Base-by-base conservation (phyloP, 2,888 invertebrate species). In the Eristalinus aeneus region DNA sequence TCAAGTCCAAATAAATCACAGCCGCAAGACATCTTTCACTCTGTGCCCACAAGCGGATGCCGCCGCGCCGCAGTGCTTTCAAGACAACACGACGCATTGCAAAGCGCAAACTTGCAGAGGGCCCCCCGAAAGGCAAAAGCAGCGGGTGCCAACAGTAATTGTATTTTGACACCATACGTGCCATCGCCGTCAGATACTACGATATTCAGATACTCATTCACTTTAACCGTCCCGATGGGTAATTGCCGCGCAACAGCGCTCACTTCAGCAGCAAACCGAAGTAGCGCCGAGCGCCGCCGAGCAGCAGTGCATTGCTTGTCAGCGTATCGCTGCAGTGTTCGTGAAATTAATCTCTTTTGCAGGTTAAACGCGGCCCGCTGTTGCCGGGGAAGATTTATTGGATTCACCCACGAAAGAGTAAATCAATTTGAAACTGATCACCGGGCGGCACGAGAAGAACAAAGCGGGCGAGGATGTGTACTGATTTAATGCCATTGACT, bases 121-220 rank as follows among this genome's bases (percentile, higher is more conserved):
- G 53, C 36, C 72, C 75, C 71, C 56, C 32, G 61, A 46, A 72
- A 56, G 36, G 65, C 34, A 65, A 23, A 79, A 76, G 61, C 84
- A 80, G 75, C 80, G 80, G 84, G 84, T 68, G 80, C 61, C 71
- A 67, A 11, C 31, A 16, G 61, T 85, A 80, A 85, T 75, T 80
- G 71, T 75, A 85, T 85, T 80, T 85, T 80, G 72, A 85, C 84
- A 85, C 84, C 84, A 80, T 80, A 61, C 75, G 75, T 85, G 84
- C 80, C 61, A 80, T 68, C 27, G 61, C 72, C 27, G 63, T 72
- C 84, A 76, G 80, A 68, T 80, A 58, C 67, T 20, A 63, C 80
- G 56, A 76, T 80, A 69, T 20, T 75, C 34, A 12, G 56, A 56
- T 56, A 12, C 56, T 27, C 56, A 56, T 61, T 74, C 60, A 58